phyloP scores from a whole-genome alignment of 2,888 invertebrate species.

The Isoperla grammatica region DNA sequence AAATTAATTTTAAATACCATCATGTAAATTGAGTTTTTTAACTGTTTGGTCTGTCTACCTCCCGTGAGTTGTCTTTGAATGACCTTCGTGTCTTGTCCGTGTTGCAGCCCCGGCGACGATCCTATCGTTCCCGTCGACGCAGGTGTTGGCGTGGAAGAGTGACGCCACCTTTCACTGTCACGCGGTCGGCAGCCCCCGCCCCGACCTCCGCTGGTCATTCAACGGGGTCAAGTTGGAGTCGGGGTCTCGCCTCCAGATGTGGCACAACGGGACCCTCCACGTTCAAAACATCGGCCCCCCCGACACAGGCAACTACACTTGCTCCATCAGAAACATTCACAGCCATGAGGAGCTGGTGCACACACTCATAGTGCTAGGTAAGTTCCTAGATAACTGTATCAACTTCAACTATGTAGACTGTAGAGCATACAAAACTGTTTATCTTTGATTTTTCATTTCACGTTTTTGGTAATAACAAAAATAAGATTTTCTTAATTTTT shows the following conservation, averaged over 20 bases:
- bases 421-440: too few species aligned
- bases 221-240: neutral
- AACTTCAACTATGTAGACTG: neutral
- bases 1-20: too few species aligned
- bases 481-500: too few species aligned
- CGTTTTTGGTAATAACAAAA: too few species aligned
- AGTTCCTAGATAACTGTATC: neutral
- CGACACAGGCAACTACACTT: constrained; percentile 36
- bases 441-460: too few species aligned
- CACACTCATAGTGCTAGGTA: constrained; percentile 34
- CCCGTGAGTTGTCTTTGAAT: neutral
- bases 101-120: constrained; percentile 40
- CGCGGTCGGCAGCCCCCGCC: constrained; percentile 40
- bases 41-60: too few species aligned
- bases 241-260: constrained; percentile 10
- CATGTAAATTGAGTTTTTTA: too few species aligned
- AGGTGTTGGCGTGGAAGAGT: constrained; percentile 39
- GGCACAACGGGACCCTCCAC: constrained; percentile 34
- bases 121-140: constrained; percentile 38
- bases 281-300: constrained; percentile 36
- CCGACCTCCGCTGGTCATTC: constrained; percentile 32
- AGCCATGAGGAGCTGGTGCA: constrained; percentile 31
- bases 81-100: too few species aligned
- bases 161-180: constrained; percentile 32
- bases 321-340: constrained; percentile 33